phyloP scores from a whole-genome alignment of 2,888 invertebrate species.

The Tiliacea aurago region DNA sequence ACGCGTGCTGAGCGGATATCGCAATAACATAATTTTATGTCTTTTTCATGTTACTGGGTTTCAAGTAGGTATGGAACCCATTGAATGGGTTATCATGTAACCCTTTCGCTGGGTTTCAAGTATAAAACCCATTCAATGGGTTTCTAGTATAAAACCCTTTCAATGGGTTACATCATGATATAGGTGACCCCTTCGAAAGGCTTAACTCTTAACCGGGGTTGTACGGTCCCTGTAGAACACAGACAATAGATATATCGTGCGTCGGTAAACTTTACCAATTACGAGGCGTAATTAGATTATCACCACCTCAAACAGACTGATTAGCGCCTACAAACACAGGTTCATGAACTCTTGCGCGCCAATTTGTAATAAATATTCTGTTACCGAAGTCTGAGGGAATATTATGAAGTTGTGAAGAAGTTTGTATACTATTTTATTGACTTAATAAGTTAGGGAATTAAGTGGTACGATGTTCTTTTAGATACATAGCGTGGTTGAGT shows the following conservation, averaged over 20 bases:
- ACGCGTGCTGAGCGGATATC: too few species aligned
- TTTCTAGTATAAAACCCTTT: too few species aligned
- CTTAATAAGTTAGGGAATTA: constrained; percentile 21
- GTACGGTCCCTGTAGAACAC: too few species aligned
- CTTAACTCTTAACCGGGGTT: too few species aligned
- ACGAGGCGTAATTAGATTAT: constrained; percentile 58
- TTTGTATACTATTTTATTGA: constrained; percentile 11
- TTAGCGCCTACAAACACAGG: constrained; percentile 48
- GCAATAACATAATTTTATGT: too few species aligned
- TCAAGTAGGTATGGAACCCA: too few species aligned
- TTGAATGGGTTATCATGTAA: too few species aligned
- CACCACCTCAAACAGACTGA: constrained; percentile 43
- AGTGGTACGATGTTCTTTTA: background rate
- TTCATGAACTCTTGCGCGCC: constrained; percentile 39
- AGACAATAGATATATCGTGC: constrained; percentile 29
- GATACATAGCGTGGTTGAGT: background rate
- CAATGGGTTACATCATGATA: too few species aligned
- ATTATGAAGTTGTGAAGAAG: constrained; percentile 17
- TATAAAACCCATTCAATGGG: too few species aligned
- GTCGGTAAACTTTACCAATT: constrained; percentile 50
- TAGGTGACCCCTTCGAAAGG: too few species aligned
- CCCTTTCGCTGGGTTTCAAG: too few species aligned
- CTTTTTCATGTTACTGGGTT: too few species aligned
- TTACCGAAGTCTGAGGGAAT: constrained; percentile 17
- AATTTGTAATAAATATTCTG: constrained; percentile 46